Evolutionary conservation across 2,113 vertebrate genomes (phyloP).

Genomic region (Erythrolamprus reginae): DNA sequence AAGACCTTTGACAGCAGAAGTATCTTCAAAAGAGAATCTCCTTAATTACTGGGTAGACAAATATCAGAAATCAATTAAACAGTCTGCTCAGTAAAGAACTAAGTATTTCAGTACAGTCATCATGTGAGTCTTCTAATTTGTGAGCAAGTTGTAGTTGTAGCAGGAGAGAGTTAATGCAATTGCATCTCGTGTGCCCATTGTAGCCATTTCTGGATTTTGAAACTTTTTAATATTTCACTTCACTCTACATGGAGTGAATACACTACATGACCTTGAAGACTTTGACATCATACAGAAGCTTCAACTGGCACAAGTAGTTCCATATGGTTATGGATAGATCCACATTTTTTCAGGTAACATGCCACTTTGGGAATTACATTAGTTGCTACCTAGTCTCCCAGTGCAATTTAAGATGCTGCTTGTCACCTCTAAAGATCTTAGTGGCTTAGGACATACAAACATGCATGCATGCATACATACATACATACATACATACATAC

Average conservation of each 20-base stretch:
- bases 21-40: not conserved
- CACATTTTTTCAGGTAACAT: not conserved
- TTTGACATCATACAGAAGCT: not conserved
- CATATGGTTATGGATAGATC: not conserved
- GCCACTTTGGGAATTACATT: not conserved
- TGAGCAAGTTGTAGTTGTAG: not conserved
- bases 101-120: not conserved
- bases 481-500: too few relatives aligned
- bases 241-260: not conserved
- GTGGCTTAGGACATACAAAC: too few relatives aligned
- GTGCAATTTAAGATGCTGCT: not conserved
- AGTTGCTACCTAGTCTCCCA: not conserved
- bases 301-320: not conserved
- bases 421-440: too few relatives aligned
- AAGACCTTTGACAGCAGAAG: not conserved
- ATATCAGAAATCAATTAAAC: not conserved
- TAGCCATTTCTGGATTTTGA: not conserved
- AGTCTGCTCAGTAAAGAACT: not conserved
- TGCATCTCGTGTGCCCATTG: not conserved
- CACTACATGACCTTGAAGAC: not conserved
- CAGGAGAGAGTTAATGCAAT: not conserved
- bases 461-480: too few relatives aligned
- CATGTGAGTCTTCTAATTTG: not conserved
- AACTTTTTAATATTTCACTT: not conserved
- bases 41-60: not conserved